Percentiles rank a stretch among this genome's conserved stretches.
phyloP scores from a whole-genome alignment of 2,113 vertebrate species.

The Trichomycterus rosablanca region DNA sequence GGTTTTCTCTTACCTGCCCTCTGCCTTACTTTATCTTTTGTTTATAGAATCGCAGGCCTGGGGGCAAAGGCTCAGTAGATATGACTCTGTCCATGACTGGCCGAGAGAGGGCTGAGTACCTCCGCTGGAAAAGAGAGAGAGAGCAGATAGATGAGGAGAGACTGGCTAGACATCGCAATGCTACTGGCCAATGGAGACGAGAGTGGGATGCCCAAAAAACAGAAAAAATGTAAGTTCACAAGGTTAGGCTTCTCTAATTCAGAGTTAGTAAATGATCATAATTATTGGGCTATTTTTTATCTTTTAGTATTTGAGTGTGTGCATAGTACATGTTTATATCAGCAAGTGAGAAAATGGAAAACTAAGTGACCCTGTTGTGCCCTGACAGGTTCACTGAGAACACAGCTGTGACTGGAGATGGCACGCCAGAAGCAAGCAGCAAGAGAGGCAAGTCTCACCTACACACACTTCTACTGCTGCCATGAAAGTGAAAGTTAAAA shows the following conservation, averaged over 20 bases:
- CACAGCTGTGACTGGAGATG: slow-evolving; percentile 47
- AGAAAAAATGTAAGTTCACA: slow-evolving; percentile 69
- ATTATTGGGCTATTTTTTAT: too few species aligned
- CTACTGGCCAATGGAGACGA: slow-evolving; percentile 83
- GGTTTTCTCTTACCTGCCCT: too few species aligned
- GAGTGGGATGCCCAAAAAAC: slow-evolving; percentile 92
- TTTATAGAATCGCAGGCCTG: slow-evolving; percentile 42
- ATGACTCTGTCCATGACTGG: slow-evolving; percentile 94
- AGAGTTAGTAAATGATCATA: too few species aligned
- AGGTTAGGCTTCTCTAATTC: not conserved
- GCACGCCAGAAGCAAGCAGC: slow-evolving; percentile 49
- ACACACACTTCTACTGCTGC: not conserved
- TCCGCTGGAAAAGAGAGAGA: slow-evolving; percentile 90
- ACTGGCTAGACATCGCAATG: slow-evolving; percentile 82
- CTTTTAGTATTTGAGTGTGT: not conserved
- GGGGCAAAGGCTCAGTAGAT: slow-evolving; percentile 67
- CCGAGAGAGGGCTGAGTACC: slow-evolving; percentile 82
- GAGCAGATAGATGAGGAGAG: slow-evolving; percentile 87
- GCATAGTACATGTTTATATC: not conserved
- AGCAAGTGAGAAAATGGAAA: slow-evolving; percentile 2
- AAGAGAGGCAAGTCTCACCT: slow-evolving; percentile 64
- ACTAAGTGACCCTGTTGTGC: slow-evolving; percentile 38
- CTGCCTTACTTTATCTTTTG: too few species aligned
- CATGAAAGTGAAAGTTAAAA: not conserved
- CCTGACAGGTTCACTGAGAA: slow-evolving; percentile 82